phyloP scores from a whole-genome alignment of 1,140 invertebrate species.

The Calephelis virginiensis region DNA sequence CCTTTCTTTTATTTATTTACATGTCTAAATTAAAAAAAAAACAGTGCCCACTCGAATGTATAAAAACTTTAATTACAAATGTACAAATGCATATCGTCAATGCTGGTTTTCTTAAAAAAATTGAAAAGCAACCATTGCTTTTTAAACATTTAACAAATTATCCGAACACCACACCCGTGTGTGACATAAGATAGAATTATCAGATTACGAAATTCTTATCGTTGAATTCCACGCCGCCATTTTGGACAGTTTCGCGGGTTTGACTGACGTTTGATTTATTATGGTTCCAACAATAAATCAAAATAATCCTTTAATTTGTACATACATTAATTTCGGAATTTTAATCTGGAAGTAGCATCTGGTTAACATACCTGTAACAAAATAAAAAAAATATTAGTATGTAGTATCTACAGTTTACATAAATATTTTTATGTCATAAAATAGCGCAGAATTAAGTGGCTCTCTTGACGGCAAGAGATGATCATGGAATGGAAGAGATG shows the following conservation, averaged over 20 bases:
- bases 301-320: conserved; percentile 18
- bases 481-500: too few species aligned
- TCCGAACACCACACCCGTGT: conserved; percentile 28
- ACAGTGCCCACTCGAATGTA: too few species aligned
- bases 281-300: conserved; percentile 21
- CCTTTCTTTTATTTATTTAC: too few species aligned
- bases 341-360: background rate
- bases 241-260: conserved; percentile 34
- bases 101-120: too few species aligned
- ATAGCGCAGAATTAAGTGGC: too few species aligned
- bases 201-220: conserved; percentile 48
- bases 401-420: background rate
- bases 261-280: conserved; percentile 39
- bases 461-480: too few species aligned
- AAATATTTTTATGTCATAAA: background rate
- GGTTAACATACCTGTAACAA: conserved; percentile 29
- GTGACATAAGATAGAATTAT: conserved; percentile 41
- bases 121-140: background rate
- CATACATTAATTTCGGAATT: conserved; percentile 12
- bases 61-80: too few species aligned
- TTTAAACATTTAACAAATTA: background rate
- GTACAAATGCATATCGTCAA: too few species aligned
- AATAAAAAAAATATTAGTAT: conserved; percentile 10
- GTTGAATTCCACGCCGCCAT: conserved; percentile 39
- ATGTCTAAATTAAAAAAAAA: too few species aligned